Conservation (phyloP, 2,113 vertebrate species). For the Mola mola region DNA sequence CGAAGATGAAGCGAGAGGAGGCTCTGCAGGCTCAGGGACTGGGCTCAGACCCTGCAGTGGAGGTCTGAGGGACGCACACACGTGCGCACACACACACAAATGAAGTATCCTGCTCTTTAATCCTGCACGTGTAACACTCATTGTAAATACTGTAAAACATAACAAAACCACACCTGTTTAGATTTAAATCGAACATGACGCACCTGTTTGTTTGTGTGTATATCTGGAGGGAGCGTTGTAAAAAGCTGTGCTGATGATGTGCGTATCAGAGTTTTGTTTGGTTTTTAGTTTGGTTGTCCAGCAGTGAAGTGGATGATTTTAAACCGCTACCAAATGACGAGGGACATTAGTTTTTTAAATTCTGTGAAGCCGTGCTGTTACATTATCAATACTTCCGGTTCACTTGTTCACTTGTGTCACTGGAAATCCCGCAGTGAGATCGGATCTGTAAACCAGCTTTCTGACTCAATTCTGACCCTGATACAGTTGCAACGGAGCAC, state of each 20-base stretch:
- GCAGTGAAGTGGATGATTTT: conserved; percentile 4
- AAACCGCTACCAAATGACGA: conserved; percentile 1
- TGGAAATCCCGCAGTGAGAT: conserved; percentile 6
- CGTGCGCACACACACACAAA: conserved; percentile 11
- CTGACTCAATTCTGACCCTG: not conserved
- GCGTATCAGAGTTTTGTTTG: conserved; percentile 4
- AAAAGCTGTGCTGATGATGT: conserved; percentile 11
- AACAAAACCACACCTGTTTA: conserved; percentile 23
- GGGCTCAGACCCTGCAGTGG: conserved; percentile 87
- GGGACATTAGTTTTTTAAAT: too few relatives aligned
- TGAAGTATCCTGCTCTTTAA: conserved; percentile 37
- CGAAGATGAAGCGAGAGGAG: conserved; percentile 93
- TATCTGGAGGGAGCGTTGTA: conserved; percentile 31
- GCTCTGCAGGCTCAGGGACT: conserved; percentile 87
- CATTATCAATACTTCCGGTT: not conserved
- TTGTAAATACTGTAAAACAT: conserved; percentile 71
- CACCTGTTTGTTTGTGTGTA: conserved; percentile 19
- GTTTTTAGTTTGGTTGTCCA: conserved; percentile 5
- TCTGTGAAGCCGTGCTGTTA: too few relatives aligned
- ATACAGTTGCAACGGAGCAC: conserved; percentile 6
- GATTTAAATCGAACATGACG: conserved; percentile 18
- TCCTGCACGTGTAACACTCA: conserved; percentile 41
- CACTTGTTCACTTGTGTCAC: conserved; percentile 20
- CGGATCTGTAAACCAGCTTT: not conserved
- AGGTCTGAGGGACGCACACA: conserved; percentile 80